Evolutionary conservation across 2,888 invertebrate genomes (phyloP).

Genomic region (Zygogramma bicolorata): DNA sequence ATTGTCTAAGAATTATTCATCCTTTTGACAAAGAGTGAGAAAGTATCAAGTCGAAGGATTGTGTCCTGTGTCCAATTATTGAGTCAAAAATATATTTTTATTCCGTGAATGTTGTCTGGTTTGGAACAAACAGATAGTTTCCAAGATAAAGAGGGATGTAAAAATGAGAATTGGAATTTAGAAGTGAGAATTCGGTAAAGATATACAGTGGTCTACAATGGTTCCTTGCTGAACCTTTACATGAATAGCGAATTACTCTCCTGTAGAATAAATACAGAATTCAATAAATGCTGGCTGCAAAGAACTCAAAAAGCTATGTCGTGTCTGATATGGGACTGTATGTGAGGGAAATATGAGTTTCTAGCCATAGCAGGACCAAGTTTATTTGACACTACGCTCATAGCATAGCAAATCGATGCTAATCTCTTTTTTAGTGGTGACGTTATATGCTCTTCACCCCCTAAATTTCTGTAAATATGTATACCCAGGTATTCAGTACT

Average conservation of each 20-base stretch:
- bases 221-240: neutral
- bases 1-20: too few species aligned
- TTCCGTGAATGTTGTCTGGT: too few species aligned
- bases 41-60: too few species aligned
- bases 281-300: neutral
- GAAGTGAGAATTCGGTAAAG: too few species aligned
- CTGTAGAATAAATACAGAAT: neutral
- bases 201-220: neutral
- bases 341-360: neutral
- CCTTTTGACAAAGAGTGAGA: too few species aligned
- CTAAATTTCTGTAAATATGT: constrained; percentile 11
- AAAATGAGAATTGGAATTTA: too few species aligned
- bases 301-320: neutral
- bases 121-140: too few species aligned
- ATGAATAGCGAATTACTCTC: neutral
- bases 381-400: neutral
- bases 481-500: constrained; percentile 10
- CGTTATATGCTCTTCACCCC: constrained; percentile 4
- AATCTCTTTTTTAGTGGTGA: neutral
- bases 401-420: constrained; percentile 8
- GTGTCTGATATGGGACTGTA: neutral
- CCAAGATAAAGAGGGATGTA: too few species aligned
- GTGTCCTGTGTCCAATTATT: too few species aligned
- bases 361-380: constrained; percentile 36
- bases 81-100: too few species aligned